Conservation (phyloP, 2,113 vertebrate species). For the Montifringilla adamsi region DNA sequence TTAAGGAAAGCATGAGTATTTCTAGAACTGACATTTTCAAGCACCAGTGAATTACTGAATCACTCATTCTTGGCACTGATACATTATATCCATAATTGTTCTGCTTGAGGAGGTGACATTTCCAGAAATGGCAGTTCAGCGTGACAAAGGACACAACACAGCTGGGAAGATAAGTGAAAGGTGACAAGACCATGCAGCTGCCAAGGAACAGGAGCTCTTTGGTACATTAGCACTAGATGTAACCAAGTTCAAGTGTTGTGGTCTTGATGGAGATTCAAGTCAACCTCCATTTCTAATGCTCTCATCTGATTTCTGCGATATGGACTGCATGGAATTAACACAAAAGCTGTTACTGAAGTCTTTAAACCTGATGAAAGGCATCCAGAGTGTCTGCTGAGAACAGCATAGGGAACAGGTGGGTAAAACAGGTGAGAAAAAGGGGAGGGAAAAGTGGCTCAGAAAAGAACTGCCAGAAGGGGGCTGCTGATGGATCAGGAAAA, state of each 20-base stretch:
- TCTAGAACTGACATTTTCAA: constrained; percentile 63
- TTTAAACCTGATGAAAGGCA: not conserved
- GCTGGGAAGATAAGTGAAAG: constrained; percentile 21
- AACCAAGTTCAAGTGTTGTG: not conserved
- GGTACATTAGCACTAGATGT: rapidly evolving
- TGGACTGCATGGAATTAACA: not conserved
- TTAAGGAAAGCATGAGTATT: constrained; percentile 1
- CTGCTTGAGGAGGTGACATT: constrained; percentile 44
- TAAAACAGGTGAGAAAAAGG: not conserved
- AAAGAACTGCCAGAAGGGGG: not conserved
- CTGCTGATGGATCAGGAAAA: not conserved
- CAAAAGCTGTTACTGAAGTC: not conserved
- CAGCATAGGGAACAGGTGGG: not conserved
- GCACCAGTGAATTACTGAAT: constrained; percentile 42
- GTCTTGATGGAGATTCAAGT: not conserved
- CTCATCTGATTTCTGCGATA: not conserved
- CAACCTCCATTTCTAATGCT: not conserved
- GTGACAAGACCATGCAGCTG: constrained; percentile 14
- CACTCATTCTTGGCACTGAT: constrained; percentile 36
- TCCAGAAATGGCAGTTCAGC: constrained; percentile 43
- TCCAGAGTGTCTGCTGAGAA: not conserved
- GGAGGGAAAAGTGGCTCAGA: rapidly evolving
- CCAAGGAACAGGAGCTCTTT: not conserved
- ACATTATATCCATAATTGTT: constrained; percentile 18
- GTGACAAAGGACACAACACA: constrained; percentile 3